Percentiles rank a stretch among this genome's conserved stretches.
Evolutionary conservation across 37 sponge, comb jelly and placozoan genomes (phyloP).

Genomic region (Bolinopsis microptera): DNA sequence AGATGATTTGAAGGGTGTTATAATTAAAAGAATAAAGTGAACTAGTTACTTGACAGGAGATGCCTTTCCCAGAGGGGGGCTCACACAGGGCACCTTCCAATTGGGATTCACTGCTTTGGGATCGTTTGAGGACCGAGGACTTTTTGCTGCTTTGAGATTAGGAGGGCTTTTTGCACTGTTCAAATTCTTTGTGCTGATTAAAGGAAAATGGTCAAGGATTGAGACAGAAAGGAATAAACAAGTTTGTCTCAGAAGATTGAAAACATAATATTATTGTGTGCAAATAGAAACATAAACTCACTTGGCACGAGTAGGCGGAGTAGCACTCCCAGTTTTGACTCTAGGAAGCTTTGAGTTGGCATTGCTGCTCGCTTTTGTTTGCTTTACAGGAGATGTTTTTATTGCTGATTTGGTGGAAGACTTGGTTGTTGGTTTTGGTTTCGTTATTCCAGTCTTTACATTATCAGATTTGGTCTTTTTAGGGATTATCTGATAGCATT

Average conservation of each 20-base stretch:
- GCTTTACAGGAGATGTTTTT: background rate
- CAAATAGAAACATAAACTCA: no score
- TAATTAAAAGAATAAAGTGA: background rate
- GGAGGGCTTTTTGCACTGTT: background rate
- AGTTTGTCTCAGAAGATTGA: no score
- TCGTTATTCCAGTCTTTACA: slow-evolving; percentile 25
- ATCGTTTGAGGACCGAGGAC: background rate
- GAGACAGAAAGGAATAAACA: no score
- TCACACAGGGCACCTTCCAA: slow-evolving; percentile 11
- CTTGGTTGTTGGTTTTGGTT: background rate
- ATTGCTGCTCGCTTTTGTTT: slow-evolving; percentile 1
- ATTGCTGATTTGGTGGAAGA: background rate
- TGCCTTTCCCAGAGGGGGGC: background rate
- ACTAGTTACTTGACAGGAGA: background rate
- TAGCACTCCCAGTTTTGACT: background rate
- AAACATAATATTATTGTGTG: no score
- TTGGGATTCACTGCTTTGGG: background rate
- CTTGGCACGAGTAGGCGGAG: no score
- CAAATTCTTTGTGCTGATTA: background rate
- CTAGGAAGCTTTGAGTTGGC: background rate
- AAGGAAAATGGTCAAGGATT: no score
- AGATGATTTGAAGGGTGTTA: no score
- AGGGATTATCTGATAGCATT: background rate
- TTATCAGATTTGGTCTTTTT: background rate
- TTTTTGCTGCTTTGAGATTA: background rate